A percentile compares a stretch with the other conserved stretches of the same genome.
Evolutionary conservation across 2,113 vertebrate species (phyloP).

Genomic region (Platichthys flesus): DNA sequence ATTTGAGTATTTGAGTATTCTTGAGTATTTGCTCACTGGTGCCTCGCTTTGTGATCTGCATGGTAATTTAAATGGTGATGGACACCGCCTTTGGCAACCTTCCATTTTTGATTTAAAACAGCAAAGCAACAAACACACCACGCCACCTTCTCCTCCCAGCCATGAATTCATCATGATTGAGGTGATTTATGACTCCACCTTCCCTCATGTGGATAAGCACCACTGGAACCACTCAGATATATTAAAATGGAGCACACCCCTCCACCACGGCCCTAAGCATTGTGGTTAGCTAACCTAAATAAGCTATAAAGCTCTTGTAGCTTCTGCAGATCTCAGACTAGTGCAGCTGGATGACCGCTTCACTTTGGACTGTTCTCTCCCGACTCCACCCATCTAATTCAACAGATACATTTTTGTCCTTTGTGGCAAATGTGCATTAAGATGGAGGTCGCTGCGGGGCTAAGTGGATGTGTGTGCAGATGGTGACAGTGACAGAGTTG

Average conservation of each 20-base stretch:
- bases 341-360: slow-evolving; percentile 24
- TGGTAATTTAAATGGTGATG: no score
- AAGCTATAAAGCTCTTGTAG: slow-evolving; percentile 40
- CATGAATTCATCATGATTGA: slow-evolving; percentile 72
- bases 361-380: slow-evolving; percentile 20
- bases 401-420: slow-evolving; percentile 71
- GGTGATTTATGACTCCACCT: slow-evolving; percentile 73
- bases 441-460: slow-evolving; percentile 70
- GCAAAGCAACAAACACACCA: slow-evolving; percentile 8
- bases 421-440: slow-evolving; percentile 74
- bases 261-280: slow-evolving; percentile 16
- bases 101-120: slow-evolving; percentile 42
- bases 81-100: background rate
- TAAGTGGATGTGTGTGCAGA: slow-evolving; percentile 68
- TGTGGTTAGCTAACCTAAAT: slow-evolving; percentile 53
- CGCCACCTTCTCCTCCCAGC: slow-evolving; percentile 26
- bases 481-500: slow-evolving; percentile 74
- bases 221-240: slow-evolving; percentile 75
- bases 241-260: slow-evolving; percentile 71
- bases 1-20: no score
- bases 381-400: slow-evolving; percentile 62
- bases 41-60: no score
- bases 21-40: no score
- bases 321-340: slow-evolving; percentile 11
- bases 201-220: slow-evolving; percentile 41